Percentiles rank a stretch among this genome's conserved stretches.
Evolutionary conservation across 2,797 vertebrate genomes (phyloP).

Genomic region (Eulemur albifrons): DNA sequence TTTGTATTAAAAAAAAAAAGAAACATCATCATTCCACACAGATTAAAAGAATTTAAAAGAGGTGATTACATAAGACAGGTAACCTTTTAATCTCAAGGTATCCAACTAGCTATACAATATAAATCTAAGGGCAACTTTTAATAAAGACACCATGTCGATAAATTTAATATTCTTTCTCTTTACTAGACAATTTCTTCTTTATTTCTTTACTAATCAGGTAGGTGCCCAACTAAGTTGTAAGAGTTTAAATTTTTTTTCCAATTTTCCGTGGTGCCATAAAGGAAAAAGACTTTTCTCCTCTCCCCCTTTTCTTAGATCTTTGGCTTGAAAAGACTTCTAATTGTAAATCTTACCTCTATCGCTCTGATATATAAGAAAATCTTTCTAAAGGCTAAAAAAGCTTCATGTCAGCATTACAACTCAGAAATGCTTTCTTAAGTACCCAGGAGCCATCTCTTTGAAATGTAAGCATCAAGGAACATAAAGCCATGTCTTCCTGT

Average conservation of each 20-base stretch:
- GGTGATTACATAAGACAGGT: neutral
- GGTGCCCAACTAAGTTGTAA: neutral
- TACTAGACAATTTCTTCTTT: neutral
- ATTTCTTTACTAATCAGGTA: neutral
- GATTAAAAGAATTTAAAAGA: neutral
- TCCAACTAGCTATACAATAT: neutral
- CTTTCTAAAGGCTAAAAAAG: neutral
- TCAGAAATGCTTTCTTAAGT: neutral
- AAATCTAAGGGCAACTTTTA: neutral
- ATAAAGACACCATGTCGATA: neutral
- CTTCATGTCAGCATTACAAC: neutral
- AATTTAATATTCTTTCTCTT: constrained; percentile 4
- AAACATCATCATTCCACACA: neutral
- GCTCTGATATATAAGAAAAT: neutral
- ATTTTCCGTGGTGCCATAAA: neutral
- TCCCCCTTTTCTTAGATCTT: neutral
- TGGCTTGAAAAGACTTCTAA: neutral
- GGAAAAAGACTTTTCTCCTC: neutral
- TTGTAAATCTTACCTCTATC: neutral
- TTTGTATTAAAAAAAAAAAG: neutral
- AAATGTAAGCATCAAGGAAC: neutral
- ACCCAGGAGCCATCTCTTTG: neutral
- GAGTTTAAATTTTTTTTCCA: neutral
- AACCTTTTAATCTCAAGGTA: neutral
- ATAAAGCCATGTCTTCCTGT: neutral